Conservation (phyloP, 2,888 invertebrate genomes). For the Andrena bicolor region DNA sequence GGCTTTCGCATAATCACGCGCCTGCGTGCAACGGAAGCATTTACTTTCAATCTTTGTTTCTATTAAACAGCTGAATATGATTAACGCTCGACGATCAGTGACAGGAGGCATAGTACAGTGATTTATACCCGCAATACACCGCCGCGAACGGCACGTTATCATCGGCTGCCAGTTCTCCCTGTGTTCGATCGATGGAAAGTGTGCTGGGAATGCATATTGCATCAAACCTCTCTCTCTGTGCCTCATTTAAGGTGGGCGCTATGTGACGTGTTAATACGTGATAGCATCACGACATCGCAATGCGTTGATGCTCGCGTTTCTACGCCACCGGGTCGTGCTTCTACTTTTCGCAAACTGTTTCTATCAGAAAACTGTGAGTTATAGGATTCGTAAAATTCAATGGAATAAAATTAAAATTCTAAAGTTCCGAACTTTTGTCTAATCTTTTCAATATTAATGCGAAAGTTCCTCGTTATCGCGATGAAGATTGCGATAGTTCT, state of each 20-base stretch:
- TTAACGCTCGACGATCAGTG: conserved; percentile 52
- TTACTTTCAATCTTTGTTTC: conserved; percentile 51
- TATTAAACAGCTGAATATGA: conserved; percentile 47
- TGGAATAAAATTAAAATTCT: not conserved
- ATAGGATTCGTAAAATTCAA: not conserved
- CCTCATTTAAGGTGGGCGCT: conserved; percentile 53
- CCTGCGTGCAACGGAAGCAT: conserved; percentile 26
- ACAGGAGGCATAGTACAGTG: conserved; percentile 48
- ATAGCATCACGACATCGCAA: conserved; percentile 40
- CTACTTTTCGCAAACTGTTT: conserved; percentile 21
- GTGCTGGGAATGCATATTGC: conserved; percentile 52
- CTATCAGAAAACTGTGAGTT: not conserved
- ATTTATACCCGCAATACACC: conserved; percentile 46
- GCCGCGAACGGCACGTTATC: conserved; percentile 34
- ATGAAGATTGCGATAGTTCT: too few species aligned
- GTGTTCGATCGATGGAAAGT: conserved; percentile 58
- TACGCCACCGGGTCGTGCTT: not conserved
- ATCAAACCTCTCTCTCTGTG: conserved; percentile 39
- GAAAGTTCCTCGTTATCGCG: too few species aligned
- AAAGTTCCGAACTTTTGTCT: too few species aligned
- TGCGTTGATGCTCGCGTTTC: conserved; percentile 8
- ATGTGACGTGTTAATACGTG: conserved; percentile 52
- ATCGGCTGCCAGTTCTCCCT: conserved; percentile 26
- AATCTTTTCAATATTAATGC: too few species aligned
- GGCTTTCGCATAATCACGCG: conserved; percentile 3